Base-by-base conservation (phyloP, 2,797 vertebrate species). In the Glyptemys insculpta region DNA sequence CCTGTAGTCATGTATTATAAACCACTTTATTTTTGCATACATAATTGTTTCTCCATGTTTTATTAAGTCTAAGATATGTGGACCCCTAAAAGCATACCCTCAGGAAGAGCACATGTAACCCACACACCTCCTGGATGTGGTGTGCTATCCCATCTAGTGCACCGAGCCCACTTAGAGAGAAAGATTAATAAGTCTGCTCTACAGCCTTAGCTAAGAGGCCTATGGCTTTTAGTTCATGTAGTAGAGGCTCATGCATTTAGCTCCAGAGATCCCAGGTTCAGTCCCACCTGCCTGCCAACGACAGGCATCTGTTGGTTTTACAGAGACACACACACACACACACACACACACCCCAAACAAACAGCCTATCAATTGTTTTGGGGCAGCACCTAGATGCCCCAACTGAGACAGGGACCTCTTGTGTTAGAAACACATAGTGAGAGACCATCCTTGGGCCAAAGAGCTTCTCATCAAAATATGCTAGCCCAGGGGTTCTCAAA, bases 21-120 rank as follows among this genome's bases (percentile, higher is more conserved):
- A 89, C n/a, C 84, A 44, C 49, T 53, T 72, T 21, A 4, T 83
- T 88, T 41, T 11, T 53, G 4, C 5, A 0, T 16, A 89, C 74
- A 85, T 94, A 57, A 68, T 11, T 47, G 5, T 1, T 41, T 82
- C 3, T 85, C 10, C 23, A 0, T 5, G 2, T 89, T 79, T 88
- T 25, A 65, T 8, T 2, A 1, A 0, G 0, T 81, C n/a, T 65
- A 93, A 83, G 0, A 74, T 1, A 23, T 53, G 84, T n/a, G 92
- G 91, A 62, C 18, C 91, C 65, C 68, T 90, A 93, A 56, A 50
- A 83, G 54, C 54, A 2, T 4, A 27, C 37, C 88, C 82, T 89
- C 2, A 80, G 91, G 87, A 95, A 4, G 81, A 31, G 88, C 1
- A 7, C 23, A 10, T 54, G 23, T 54, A 54, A 54, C 9, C 23